Base-by-base conservation (phyloP, 2,113 vertebrate genomes). In the Oreochromis spilurus region DNA sequence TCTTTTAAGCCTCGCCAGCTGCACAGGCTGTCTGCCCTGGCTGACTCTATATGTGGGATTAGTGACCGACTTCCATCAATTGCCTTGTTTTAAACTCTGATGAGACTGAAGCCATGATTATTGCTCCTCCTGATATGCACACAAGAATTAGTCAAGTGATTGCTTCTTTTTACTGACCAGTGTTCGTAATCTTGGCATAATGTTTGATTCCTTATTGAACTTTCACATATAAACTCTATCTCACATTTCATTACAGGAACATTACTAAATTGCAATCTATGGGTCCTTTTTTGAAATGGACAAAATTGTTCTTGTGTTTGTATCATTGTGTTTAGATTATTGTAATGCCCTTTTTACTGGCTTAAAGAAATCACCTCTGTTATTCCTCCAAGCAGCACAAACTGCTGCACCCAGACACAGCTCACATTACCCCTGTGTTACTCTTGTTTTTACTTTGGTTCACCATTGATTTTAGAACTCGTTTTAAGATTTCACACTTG, bases 161-260 rank as follows among this genome's bases (percentile, higher is more conserved):
- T 65, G 10, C 60, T 65, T 36, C 60, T n/a, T 65, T 2, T 65
- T n/a, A 10, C 58, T 36, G 58, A 62, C 58, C 1, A 1, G 5
- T 62, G 58, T 36, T 62, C 0, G 1, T 0, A 62, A 62, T 62
- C 0, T 2, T 2, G 36, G 58, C 4, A 17, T 62, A 62, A 62
- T 62, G 9, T 62, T 62, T 7, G 31, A 62, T 2, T 36, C 58
- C 17, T 62, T 11, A 12, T 62, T 36, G 31, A 62, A 36, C 9
- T 36, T 62, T 62, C 58, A 36, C 17, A 62, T 62, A 36, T 36
- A 36, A 36, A 62, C 31, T 34, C 8, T 0, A 60, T 34, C 29
- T 34, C 17, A 65, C 2, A 0, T 65, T 65, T 65, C 31, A 65
- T 12, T n/a, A n/a, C 60, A 36, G 31, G 31, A 38, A 7, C 31